phyloP scores from a whole-genome alignment of 1,140 invertebrate genomes.

The Himalopsyche phryganea region DNA sequence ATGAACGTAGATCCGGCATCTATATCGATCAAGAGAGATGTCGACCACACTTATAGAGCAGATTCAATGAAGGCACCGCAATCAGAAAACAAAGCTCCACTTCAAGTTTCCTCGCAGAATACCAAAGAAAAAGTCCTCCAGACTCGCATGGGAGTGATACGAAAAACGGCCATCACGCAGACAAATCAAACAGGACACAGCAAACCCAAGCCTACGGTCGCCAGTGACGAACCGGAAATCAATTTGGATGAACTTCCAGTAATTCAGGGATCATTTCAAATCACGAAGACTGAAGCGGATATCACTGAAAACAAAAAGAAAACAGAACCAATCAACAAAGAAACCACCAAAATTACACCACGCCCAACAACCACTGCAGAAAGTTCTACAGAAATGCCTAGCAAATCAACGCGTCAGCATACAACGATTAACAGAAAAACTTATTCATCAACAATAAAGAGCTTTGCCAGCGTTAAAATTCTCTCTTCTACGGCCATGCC shows the following conservation, averaged over 20 bases:
- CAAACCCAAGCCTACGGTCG: slow-evolving; percentile 37
- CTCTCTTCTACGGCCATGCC: slow-evolving; percentile 37
- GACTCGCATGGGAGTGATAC: slow-evolving; percentile 50
- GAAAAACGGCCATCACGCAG: slow-evolving; percentile 51
- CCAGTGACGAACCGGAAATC: slow-evolving; percentile 51
- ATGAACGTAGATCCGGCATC: slow-evolving; percentile 64
- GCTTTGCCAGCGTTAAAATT: slow-evolving; percentile 32
- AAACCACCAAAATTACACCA: slow-evolving; percentile 37
- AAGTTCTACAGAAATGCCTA: slow-evolving; percentile 47
- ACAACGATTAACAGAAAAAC: slow-evolving; percentile 30
- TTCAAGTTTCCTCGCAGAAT: slow-evolving; percentile 38
- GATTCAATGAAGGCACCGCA: slow-evolving; percentile 47
- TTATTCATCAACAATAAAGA: slow-evolving; percentile 34
- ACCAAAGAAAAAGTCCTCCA: slow-evolving; percentile 47
- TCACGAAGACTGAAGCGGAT: slow-evolving; percentile 59
- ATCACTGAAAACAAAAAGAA: slow-evolving; percentile 57
- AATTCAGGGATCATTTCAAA: slow-evolving; percentile 59
- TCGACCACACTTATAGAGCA: slow-evolving; percentile 48
- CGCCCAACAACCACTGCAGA: slow-evolving; percentile 39
- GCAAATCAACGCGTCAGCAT: slow-evolving; percentile 37
- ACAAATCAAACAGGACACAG: slow-evolving; percentile 38
- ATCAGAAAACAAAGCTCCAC: slow-evolving; percentile 44
- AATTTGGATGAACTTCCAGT: slow-evolving; percentile 55
- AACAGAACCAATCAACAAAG: slow-evolving; percentile 38
- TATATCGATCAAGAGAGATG: slow-evolving; percentile 61